phyloP scores from a whole-genome alignment of 1,140 invertebrate genomes.

The Lanistes nyassanus region DNA sequence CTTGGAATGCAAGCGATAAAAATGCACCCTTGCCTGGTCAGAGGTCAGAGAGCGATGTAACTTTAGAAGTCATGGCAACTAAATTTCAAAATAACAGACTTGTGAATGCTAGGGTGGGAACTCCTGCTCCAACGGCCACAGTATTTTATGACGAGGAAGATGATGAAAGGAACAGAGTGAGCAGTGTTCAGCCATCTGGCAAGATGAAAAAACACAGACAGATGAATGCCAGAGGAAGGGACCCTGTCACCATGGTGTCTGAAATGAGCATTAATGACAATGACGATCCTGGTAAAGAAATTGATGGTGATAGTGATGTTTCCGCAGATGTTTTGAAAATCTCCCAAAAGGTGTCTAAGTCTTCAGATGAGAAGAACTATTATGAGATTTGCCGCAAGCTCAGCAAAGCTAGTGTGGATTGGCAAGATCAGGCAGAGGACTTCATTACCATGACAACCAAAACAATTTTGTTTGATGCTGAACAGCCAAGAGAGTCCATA shows the following conservation, averaged over 20 bases:
- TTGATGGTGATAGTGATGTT: slow-evolving; percentile 23
- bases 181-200: slow-evolving; percentile 20
- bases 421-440: slow-evolving; percentile 3
- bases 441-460: slow-evolving; percentile 20
- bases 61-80: too few relatives aligned
- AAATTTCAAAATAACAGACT: too few relatives aligned
- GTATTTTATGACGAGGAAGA: slow-evolving; percentile 12
- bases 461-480: slow-evolving; percentile 11
- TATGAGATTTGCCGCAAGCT: slow-evolving; percentile 7
- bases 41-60: too few relatives aligned
- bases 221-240: slow-evolving; percentile 27
- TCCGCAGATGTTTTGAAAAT: slow-evolving; percentile 21
- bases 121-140: not conserved
- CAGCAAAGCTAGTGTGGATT: not conserved
- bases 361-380: slow-evolving; percentile 24
- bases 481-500: slow-evolving; percentile 9
- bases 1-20: too few relatives aligned
- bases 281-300: slow-evolving; percentile 19
- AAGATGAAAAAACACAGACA: slow-evolving; percentile 15
- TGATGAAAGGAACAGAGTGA: slow-evolving; percentile 5
- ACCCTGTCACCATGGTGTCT: slow-evolving; percentile 46
- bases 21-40: too few relatives aligned
- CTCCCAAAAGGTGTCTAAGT: slow-evolving; percentile 14
- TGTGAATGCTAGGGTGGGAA: too few relatives aligned
- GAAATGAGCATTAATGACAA: slow-evolving; percentile 25